These are phyloP conservation scores for Coptodon bakossiorum DNA, from an alignment of 2,113 vertebrate genomes.

Conservation along the genomic window DNA sequence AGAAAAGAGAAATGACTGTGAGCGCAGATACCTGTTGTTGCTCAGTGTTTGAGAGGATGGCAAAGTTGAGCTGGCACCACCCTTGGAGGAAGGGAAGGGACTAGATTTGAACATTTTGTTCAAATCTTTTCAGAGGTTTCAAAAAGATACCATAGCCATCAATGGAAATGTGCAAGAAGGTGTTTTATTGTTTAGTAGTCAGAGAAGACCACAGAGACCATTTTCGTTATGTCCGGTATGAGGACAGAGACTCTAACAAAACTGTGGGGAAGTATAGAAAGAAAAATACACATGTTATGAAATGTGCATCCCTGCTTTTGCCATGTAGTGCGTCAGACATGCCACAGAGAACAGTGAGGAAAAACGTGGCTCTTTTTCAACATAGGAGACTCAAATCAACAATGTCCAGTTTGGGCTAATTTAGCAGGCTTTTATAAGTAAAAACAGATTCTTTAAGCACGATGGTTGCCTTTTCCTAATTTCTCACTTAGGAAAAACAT, in stretches of 20 bases:
- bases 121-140: background rate
- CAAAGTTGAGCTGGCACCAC: background rate
- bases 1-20: background rate
- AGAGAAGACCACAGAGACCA: background rate
- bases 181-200: background rate
- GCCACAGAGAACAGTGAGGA: background rate
- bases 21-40: background rate
- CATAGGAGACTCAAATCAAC: background rate
- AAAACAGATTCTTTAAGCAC: background rate
- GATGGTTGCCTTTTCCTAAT: background rate
- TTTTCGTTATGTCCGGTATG: background rate
- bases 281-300: background rate
- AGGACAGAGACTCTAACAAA: background rate
- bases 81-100: background rate
- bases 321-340: background rate
- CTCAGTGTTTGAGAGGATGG: background rate
- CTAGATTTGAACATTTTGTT: background rate
- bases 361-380: background rate
- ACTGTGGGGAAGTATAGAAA: background rate
- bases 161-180: background rate
- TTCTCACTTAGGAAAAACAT: background rate
- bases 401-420: background rate
- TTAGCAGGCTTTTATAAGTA: background rate
- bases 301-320: background rate
- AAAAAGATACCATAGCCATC: background rate